Base-by-base conservation (phyloP, 2,113 vertebrate genomes). In the Chinchilla lanigera region DNA sequence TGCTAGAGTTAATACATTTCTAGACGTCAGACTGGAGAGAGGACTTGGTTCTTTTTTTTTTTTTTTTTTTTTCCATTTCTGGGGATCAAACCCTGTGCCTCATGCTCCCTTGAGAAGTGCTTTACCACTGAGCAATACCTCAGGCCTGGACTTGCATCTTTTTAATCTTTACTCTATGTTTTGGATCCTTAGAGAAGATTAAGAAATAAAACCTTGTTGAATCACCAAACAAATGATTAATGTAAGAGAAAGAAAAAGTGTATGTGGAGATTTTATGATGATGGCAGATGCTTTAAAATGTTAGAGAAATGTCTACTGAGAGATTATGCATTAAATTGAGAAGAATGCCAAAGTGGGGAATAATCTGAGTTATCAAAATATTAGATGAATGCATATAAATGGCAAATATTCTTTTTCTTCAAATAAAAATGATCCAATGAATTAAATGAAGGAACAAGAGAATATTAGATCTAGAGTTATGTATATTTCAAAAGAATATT, bases 401-500 rank as follows among this genome's bases (percentile, higher is more conserved):
- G 71, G 7, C 24, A 28, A 85, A 2, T 69, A 14, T 17, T 1
- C 7, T 69, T 69, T 87, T 93, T 35, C 50, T 69, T 8, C 4
- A 60, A 75, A 58, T 12, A 33, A 82, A n/a, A 16, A 65, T 50
- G 47, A 50, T 9, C 47, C 47, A 65, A 47, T 69, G 5, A 17
- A 44, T 8, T 35, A 61, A 38, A n/a, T n/a, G 44, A 19, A 41
- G 50, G 50, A n/a, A 19, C 6, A 52, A 35, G 17, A 82, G 28
- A 65, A 28, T 13, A 41, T 0, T 71, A 11, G 5, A 85, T 61
- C 26, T 0, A 52, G 33, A 73, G 5, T 54, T 78, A 50, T 11
- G 35, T n/a, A 7, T 56, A 93, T 83, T 93, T 93, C 41, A 86
- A 83, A 86, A 28, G 47, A 85, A 83, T 56, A 44, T 47, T 94